Base-by-base conservation (phyloP, 2,888 invertebrate species). In the Thereva unica region DNA sequence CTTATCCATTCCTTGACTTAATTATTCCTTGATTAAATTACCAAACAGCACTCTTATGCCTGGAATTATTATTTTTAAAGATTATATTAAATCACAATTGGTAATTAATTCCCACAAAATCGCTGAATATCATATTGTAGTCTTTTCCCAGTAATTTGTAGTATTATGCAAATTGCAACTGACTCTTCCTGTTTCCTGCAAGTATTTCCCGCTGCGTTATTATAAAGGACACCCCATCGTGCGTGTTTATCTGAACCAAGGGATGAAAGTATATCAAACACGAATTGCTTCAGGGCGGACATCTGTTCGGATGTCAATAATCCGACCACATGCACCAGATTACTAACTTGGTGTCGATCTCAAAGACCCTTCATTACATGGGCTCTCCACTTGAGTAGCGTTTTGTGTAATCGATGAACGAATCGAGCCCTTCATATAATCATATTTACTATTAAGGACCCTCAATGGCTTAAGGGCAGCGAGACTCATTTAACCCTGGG, bases 271-370 rank as follows among this genome's bases (percentile, higher is more conserved):
- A 50, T 61, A 61, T 61, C 61, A 49, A 40, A 23, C 34, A 50
- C 23, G 50, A 40, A 12, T 2, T 23, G 70, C 73, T 71, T 66
- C 37, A 53, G 67, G 73, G 69, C 59, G 67, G 70, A 73, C 73
- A 73, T 73, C 73, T 73, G 73, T 73, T 73, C 71, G 47, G 52
- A 64, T 66, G 70, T 68, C 70, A 69, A 71, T 72, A 71, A 72
- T 71, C 70, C 68, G 68, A 71, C 72, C 72, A 72, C 72, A 73
- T 72, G 72, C 68, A 69, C 64, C 53, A 68, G 70, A 72, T 72
- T 72, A 72, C 70, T 67, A 68, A 50, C 67, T 64, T 66, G 61
- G 59, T 66, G 52, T 70, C 66, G 49, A 50, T 57, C 65, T 64
- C 57, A 52, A 54, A 40, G 44, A 41, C 54, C 44, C 44, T 50